Base-by-base conservation (phyloP, 2,113 vertebrate genomes). In the Zonotrichia leucophrys region DNA sequence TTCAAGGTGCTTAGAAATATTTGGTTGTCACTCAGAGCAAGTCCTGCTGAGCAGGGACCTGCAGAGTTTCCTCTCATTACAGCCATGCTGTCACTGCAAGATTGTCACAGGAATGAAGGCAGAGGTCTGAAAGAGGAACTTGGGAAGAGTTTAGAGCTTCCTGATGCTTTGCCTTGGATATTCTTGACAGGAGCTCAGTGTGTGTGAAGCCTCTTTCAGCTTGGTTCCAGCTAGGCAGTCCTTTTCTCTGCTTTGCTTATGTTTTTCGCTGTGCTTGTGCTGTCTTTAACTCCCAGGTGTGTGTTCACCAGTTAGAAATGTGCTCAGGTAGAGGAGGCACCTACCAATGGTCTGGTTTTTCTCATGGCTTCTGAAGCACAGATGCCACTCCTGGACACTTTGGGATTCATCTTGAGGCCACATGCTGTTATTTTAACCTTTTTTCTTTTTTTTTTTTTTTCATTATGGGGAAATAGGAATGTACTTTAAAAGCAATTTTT, bases 311-410 rank as follows among this genome's bases (percentile, higher is more conserved):
- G 28, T 58, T 49, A 12, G 18, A 63, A 62, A 44, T 9, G 24
- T n/a, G 55, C 53, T 42, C 16, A 27, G 7, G 44, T 35, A 21
- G 35, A 52, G 44, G 49, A 64, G 30, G 15, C 9, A 41, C 23
- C n/a, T 27, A 15, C 50, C 12, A 15, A 18, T 33, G 9, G 8
- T 28, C 21, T 24, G 2, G 0, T 22, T 35, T 13, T 7, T n/a
- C 33, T 92, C 22, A 2, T 69, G 75, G n/a, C 27, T 76, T 9
- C 64, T 78, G 55, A 42, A 46, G 30, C 13, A 56, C 0, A 0
- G 42, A 6, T 91, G 52, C 46, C 60, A 37, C 55, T 23, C 14
- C 25, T 30, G 64, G 28, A 28, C 11, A 4, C 49, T 89, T 44
- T 7, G 59, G 56, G 42, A 23, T 70, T 78, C 42, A 12, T 72